Base-by-base conservation (phyloP, 2,113 vertebrate species). In the Ameiurus melas region DNA sequence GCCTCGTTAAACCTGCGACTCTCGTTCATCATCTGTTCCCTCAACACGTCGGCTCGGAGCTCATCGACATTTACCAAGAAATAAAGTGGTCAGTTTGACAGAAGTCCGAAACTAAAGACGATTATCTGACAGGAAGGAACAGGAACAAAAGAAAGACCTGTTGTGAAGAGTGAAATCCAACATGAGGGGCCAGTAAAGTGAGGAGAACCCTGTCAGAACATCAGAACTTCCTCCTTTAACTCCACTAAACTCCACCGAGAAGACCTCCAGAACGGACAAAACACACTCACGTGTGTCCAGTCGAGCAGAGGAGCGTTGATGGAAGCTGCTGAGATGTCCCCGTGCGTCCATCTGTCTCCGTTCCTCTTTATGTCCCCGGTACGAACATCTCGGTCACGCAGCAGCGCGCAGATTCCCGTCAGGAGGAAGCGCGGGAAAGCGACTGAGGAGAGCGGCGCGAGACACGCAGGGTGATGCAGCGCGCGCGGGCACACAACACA, bases 1-100 rank as follows among this genome's bases (percentile, higher is more conserved):
- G 90, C 92, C 86, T 77, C 16, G 6, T 47, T 47, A 5, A 43
- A 27, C 13, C 22, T 33, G 53, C 19, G 66, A 53, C 71, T n/a
- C 4, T 39, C 0, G 30, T 79, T 66, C 85, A 10, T 22, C 20
- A 17, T 4, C 53, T 77, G 57, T n/a, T 75, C n/a, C 55, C 25
- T 25, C 51, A 85, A 13, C 84, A 85, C 73, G n/a, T 85, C 47
- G 8, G 9, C 43, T 8, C 12, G 9, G 51, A 47, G 5, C 75
- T 20, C 1, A 22, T 13, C 57, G 2, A 81, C 53, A 10, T 20
- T 20, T 58, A 20, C 0, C n/a, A n/a, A n/a, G 20, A 57, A 30
- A 68, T 71, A 30, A 68, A 33, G n/a, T 36, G 30, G 6, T 70
- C 25, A 13, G 20, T 1, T 14, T 51, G 13, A 51, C 5, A 53